These are phyloP conservation scores for Hyperopisus bebe DNA, from an alignment of 2,113 vertebrate genomes.

Conservation along the genomic window DNA sequence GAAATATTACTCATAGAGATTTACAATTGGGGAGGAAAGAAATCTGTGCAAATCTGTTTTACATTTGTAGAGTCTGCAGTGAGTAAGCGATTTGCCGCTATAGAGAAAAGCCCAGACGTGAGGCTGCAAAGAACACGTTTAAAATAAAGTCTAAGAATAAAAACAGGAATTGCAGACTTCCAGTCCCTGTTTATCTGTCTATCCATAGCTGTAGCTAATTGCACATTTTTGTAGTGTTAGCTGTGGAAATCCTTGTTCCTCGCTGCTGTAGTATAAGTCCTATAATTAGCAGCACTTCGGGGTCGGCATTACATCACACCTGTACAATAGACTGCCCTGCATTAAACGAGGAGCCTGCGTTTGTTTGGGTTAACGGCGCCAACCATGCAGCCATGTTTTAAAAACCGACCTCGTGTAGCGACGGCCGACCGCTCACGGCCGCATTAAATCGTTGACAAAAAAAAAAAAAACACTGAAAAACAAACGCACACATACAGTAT, in stretches of 20 bases:
- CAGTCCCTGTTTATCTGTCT: not conserved
- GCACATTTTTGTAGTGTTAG: not conserved
- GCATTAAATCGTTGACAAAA: not conserved
- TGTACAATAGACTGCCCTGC: not conserved
- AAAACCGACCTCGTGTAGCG: not conserved
- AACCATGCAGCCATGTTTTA: not conserved
- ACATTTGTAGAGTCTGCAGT: not conserved
- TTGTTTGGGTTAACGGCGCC: not conserved
- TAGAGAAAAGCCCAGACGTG: not conserved
- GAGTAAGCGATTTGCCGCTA: not conserved
- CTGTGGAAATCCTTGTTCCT: not conserved
- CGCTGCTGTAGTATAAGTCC: not conserved
- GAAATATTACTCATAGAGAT: not conserved
- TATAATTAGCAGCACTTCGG: not conserved
- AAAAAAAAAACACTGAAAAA: not conserved
- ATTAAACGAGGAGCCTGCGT: not conserved
- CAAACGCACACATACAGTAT: not conserved
- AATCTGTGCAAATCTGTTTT: not conserved
- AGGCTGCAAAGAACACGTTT: not conserved
- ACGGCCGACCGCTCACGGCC: not conserved
- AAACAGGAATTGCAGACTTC: not conserved
- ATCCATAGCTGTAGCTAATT: not conserved
- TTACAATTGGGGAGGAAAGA: not conserved
- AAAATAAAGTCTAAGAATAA: not conserved
- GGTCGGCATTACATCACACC: not conserved